A percentile compares a stretch with the other conserved stretches of the same genome.
Conservation (phyloP, 2,797 vertebrate genomes). For the Novumbra hubbsi region DNA sequence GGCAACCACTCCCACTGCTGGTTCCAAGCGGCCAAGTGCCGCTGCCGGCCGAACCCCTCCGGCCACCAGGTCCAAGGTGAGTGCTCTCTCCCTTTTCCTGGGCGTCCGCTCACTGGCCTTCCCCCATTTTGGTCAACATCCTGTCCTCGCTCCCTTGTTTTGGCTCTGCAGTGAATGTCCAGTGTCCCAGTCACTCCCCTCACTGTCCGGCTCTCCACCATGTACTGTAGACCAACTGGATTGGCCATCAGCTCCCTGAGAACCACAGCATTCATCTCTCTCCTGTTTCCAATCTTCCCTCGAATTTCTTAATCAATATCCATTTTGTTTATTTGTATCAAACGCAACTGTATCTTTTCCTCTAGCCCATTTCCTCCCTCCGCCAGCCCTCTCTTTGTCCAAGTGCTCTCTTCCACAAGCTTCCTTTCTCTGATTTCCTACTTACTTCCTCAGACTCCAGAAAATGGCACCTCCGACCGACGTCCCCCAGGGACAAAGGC, state of each 20-base stretch:
- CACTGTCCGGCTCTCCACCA: neutral
- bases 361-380: too few relatives aligned
- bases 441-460: conserved; percentile 22
- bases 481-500: conserved; percentile 76
- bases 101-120: neutral
- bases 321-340: too few relatives aligned
- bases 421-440: conserved; percentile 1
- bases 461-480: conserved; percentile 75
- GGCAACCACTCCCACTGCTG: conserved; percentile 68
- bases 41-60: conserved; percentile 46
- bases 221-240: neutral
- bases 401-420: neutral
- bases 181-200: neutral
- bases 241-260: neutral
- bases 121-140: neutral
- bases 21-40: conserved; percentile 77
- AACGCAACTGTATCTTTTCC: too few relatives aligned
- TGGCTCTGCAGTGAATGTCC: neutral
- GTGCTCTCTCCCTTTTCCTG: conserved; percentile 40
- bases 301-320: neutral
- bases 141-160: neutral
- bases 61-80: conserved; percentile 82
- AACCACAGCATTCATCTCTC: neutral
- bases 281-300: neutral
- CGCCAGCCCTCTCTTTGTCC: neutral